Evolutionary conservation across 2,113 vertebrate genomes (phyloP), one percentile per base, ranked within the genome.

Genomic region (Oncorhynchus tshawytscha): DNA sequence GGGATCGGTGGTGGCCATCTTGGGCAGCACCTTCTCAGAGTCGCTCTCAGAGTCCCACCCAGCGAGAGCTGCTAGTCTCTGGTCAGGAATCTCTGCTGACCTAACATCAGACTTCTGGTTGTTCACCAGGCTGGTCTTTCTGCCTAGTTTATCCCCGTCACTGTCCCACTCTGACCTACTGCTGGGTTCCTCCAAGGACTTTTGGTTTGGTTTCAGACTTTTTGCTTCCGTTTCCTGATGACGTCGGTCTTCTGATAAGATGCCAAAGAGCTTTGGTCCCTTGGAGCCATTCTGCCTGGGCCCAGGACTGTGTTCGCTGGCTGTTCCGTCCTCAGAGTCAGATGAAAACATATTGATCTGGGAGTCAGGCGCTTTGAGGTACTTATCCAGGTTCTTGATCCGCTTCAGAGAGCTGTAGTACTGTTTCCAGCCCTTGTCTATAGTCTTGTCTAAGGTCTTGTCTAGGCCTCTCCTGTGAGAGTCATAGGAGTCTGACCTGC

Each of bases 21-120:
- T 92, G 45, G 71, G 72, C 13, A 78, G 74, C 49, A 89, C 82
- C 48, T 89, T 90, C 79, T 96, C 96, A 0, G 94, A 92, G 25
- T 96, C 95, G 0, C 95, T 96, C 45, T 95, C 96, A 0, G 96
- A 97, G 84, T 97, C 95, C 95, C 95, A 97, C 18, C 91, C 95
- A 27, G 93, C 92, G 8, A 89, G 85, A 4, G 88, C 76, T 13
- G 92, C 93, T 5, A 86, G 83, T 80, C 92, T 95, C 64, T 87
- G 93, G 82, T 88, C 80, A 7, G 15, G 68, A 51, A 4, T 2
- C 77, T 82, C 82, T 31, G 78, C 78, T 24, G 80, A 82, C 79
- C 81, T 89, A 39, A 71, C 75, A 12, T 77, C 86, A 78, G 87
- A 88, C 73, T 90, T 93, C 2, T 62, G 86, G 22, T 71, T 79